Evolutionary conservation across 1,140 invertebrate species (phyloP).

Genomic region (Venustaconcha ellipsiformis): DNA sequence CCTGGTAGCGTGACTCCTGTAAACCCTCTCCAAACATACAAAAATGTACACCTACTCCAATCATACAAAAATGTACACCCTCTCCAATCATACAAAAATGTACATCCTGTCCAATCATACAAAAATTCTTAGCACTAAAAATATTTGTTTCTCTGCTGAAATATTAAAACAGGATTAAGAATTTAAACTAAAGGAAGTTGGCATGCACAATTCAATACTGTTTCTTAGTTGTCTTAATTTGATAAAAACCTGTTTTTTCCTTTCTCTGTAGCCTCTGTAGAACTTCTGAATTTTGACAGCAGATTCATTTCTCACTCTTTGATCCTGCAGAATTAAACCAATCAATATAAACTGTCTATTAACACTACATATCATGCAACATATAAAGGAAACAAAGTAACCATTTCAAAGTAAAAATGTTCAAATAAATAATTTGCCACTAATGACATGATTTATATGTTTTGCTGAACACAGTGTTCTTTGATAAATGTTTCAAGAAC

Average conservation of each 20-base stretch:
- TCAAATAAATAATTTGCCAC: conserved; percentile 4
- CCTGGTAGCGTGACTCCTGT: too few species aligned
- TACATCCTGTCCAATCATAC: too few species aligned
- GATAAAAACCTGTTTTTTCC: conserved; percentile 76
- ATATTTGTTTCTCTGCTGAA: too few species aligned
- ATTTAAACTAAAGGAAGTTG: too few species aligned
- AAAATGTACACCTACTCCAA: too few species aligned
- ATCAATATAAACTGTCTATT: neutral
- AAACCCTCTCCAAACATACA: too few species aligned
- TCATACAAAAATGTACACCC: too few species aligned
- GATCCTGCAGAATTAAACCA: conserved; percentile 48
- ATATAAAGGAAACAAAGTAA: neutral
- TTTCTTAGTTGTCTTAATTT: too few species aligned
- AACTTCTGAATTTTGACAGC: conserved; percentile 83
- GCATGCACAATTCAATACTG: too few species aligned
- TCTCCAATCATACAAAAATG: too few species aligned
- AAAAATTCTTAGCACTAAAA: too few species aligned
- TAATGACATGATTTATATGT: neutral
- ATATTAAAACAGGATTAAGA: too few species aligned
- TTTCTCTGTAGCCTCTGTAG: conserved; percentile 80
- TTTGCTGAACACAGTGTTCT: neutral
- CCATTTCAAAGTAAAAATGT: neutral
- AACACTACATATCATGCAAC: neutral
- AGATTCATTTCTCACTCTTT: conserved; percentile 76
- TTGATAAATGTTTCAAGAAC: neutral